Evolutionary conservation across 2,797 vertebrate species (phyloP).

Genomic region (Pseudotriccus pelzelni): DNA sequence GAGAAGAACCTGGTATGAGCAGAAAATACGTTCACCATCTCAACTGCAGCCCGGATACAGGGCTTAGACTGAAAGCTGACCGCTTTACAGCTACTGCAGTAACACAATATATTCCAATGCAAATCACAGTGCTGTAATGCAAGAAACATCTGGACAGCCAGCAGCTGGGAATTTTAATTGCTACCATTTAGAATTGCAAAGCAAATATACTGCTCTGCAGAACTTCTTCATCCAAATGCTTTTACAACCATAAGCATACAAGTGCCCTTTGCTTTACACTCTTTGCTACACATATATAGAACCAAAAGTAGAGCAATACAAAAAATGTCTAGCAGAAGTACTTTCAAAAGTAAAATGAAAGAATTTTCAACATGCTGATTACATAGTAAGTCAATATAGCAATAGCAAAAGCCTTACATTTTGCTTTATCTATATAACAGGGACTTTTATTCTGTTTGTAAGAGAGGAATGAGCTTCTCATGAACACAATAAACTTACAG

Average conservation of each 20-base stretch:
- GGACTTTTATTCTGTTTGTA: not conserved
- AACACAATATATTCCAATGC: slow-evolving; percentile 55
- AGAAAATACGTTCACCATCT: slow-evolving; percentile 41
- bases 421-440: not conserved
- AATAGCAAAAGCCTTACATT: not conserved
- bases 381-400: not conserved
- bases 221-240: slow-evolving; percentile 16
- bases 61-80: slow-evolving; percentile 54
- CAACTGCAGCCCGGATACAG: not conserved
- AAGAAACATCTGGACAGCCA: slow-evolving; percentile 73
- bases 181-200: slow-evolving; percentile 47
- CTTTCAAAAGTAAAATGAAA: slow-evolving; percentile 22
- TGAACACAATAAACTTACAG: not conserved
- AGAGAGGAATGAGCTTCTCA: not conserved
- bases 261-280: not conserved
- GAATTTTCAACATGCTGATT: slow-evolving; percentile 8
- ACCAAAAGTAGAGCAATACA: not conserved
- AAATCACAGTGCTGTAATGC: slow-evolving; percentile 54
- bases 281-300: not conserved
- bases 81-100: slow-evolving; percentile 48
- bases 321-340: not conserved
- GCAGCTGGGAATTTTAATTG: slow-evolving; percentile 71
- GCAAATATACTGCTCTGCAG: slow-evolving; percentile 33
- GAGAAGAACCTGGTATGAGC: slow-evolving; percentile 2
- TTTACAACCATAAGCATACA: not conserved